phyloP scores from a whole-genome alignment of 2,888 invertebrate genomes.

The Esperia sulphurella region DNA sequence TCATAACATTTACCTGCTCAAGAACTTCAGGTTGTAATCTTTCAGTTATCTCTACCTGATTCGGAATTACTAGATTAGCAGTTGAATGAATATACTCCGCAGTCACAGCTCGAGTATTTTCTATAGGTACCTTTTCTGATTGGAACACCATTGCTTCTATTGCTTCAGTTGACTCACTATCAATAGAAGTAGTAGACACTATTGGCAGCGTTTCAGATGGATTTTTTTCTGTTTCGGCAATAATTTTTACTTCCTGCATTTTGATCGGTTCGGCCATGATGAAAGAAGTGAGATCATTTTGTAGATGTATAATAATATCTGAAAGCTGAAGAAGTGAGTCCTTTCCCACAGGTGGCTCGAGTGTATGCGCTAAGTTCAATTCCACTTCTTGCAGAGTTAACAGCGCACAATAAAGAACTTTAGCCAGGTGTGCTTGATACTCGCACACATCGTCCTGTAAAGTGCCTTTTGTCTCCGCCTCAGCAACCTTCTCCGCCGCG shows the following conservation, averaged over 20 bases:
- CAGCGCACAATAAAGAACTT: constrained; percentile 20
- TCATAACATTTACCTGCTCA: too few species aligned
- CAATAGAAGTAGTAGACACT: too few species aligned
- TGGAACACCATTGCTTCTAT: too few species aligned
- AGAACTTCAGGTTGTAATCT: too few species aligned
- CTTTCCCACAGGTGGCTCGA: constrained; percentile 11
- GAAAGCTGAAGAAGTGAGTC: constrained; percentile 21
- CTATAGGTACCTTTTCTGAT: too few species aligned
- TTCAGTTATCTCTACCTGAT: too few species aligned
- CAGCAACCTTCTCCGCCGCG: constrained; percentile 10
- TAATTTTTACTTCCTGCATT: neutral
- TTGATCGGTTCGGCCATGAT: neutral
- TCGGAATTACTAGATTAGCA: too few species aligned
- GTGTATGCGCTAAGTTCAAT: constrained; percentile 17
- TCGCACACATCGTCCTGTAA: constrained; percentile 9
- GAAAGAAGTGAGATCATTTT: constrained; percentile 1
- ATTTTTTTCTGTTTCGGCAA: neutral
- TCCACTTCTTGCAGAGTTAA: constrained; percentile 21
- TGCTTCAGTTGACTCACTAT: too few species aligned
- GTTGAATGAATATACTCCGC: too few species aligned
- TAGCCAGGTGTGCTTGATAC: constrained; percentile 22
- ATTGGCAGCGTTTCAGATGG: neutral
- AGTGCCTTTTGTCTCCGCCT: constrained; percentile 5
- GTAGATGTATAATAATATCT: constrained; percentile 8
- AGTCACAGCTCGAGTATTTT: too few species aligned